These are phyloP conservation scores for Chiridota heheva DNA, from an alignment of 35 echinoderm and acorn worm species.

Conservation along the genomic window DNA sequence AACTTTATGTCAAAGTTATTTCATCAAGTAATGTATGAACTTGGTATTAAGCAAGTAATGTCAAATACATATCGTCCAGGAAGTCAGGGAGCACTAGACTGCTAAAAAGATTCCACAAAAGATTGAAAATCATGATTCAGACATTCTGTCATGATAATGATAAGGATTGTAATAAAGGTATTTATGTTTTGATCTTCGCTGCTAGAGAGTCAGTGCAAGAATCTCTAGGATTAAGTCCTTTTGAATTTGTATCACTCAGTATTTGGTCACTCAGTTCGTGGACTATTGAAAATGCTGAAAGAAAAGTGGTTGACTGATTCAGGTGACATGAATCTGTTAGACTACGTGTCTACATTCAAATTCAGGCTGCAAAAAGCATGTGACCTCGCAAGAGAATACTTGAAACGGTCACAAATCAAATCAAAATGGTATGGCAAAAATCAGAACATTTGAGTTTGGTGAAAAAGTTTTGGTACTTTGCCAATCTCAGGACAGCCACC, in stretches of 20 bases:
- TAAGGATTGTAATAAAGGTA: slow-evolving; percentile 41
- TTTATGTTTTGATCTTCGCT: slow-evolving; percentile 50
- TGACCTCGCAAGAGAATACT: slow-evolving; percentile 40
- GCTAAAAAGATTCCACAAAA: slow-evolving; percentile 71
- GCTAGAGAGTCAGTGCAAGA: slow-evolving; percentile 38
- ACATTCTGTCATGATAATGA: slow-evolving; percentile 41
- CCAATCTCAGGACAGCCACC: slow-evolving; percentile 38
- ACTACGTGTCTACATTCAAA: slow-evolving; percentile 58
- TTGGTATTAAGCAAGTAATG: slow-evolving; percentile 43
- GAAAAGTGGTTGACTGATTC: slow-evolving; percentile 29
- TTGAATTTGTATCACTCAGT: slow-evolving; percentile 84
- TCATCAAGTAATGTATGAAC: slow-evolving; percentile 42
- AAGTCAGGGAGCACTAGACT: slow-evolving; percentile 55
- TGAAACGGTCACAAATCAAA: slow-evolving; percentile 31
- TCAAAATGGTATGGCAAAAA: slow-evolving; percentile 51
- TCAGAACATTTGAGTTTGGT: slow-evolving; percentile 45
- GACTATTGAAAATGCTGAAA: slow-evolving; percentile 48
- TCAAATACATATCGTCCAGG: slow-evolving; percentile 58
- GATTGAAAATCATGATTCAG: slow-evolving; percentile 64
- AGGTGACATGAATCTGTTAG: slow-evolving; percentile 27
- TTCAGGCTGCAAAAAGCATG: slow-evolving; percentile 25
- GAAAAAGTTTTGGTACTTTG: slow-evolving; percentile 62
- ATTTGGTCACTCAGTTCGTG: slow-evolving; percentile 55
- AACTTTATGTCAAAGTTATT: slow-evolving; percentile 69
- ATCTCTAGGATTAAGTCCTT: slow-evolving; percentile 60